Percentiles rank a stretch among this genome's conserved stretches.
Evolutionary conservation across 1,140 invertebrate genomes (phyloP).

Genomic region (Caenorhabditis latens): DNA sequence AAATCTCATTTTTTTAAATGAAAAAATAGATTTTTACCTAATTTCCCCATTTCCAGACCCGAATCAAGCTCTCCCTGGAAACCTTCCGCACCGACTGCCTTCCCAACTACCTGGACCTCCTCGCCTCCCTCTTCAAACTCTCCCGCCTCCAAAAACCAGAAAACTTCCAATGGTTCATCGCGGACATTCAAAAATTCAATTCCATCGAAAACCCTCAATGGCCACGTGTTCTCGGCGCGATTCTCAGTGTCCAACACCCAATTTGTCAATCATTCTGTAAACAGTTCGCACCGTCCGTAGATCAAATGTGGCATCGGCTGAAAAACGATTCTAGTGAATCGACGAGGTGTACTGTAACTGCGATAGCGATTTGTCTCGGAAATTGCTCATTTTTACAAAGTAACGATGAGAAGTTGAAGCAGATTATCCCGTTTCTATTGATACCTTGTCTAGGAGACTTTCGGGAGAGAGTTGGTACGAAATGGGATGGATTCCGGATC

Average conservation of each 20-base stretch:
- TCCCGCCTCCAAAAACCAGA: not conserved
- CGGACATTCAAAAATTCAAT: not conserved
- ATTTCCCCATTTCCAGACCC: not conserved
- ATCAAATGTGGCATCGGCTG: not conserved
- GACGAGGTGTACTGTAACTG: not conserved
- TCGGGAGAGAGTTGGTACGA: not conserved
- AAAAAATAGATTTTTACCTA: no score
- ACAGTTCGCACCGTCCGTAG: not conserved
- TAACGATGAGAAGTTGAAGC: constrained; percentile 14
- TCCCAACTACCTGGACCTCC: not conserved
- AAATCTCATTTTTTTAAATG: not conserved
- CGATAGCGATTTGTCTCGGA: not conserved
- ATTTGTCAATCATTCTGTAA: not conserved
- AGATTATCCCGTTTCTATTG: constrained; percentile 24
- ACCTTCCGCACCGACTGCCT: not conserved
- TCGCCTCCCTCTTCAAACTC: not conserved
- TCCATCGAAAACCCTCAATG: not conserved
- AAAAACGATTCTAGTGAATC: not conserved
- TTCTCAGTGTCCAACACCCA: constrained; percentile 1
- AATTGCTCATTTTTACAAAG: not conserved
- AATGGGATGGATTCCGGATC: constrained; percentile 13
- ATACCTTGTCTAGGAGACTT: constrained; percentile 8
- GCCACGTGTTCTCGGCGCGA: not conserved
- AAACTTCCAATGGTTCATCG: not conserved
- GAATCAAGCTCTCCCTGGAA: not conserved